A percentile compares a stretch with the other conserved stretches of the same genome.
Evolutionary conservation across 1,140 invertebrate genomes (phyloP).

Genomic region (Coboldia fuscipes): DNA sequence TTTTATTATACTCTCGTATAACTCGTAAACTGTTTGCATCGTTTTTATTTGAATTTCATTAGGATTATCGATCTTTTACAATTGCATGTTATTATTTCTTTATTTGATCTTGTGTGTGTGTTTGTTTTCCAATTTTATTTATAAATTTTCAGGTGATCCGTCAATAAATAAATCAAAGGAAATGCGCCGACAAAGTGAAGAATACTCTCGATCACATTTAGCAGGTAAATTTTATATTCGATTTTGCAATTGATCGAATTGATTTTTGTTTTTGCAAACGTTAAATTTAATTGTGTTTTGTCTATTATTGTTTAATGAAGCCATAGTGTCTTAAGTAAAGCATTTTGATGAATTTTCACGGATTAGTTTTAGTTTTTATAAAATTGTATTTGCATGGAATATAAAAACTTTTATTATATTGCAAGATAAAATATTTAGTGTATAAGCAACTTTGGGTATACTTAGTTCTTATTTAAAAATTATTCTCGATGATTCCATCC

Average conservation of each 20-base stretch:
- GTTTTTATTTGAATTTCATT: neutral
- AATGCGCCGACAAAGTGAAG: neutral
- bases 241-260: neutral
- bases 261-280: neutral
- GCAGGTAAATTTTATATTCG: neutral
- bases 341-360: neutral
- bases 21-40: neutral
- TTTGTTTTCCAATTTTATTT: too few relatives aligned
- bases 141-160: too few relatives aligned
- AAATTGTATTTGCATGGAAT: neutral
- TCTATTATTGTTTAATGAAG: neutral
- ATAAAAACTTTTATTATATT: neutral
- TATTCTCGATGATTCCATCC: too few relatives aligned
- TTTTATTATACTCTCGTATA: too few relatives aligned
- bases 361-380: neutral
- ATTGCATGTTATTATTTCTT: neutral
- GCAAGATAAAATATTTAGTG: too few relatives aligned
- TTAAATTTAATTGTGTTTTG: neutral
- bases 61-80: neutral
- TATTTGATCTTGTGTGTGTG: too few relatives aligned
- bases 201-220: neutral
- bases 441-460: too few relatives aligned
- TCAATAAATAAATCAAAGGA: too few relatives aligned
- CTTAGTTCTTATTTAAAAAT: too few relatives aligned
- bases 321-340: neutral